phyloP scores from a whole-genome alignment of 2,888 invertebrate genomes.

The Pyralis farinalis region DNA sequence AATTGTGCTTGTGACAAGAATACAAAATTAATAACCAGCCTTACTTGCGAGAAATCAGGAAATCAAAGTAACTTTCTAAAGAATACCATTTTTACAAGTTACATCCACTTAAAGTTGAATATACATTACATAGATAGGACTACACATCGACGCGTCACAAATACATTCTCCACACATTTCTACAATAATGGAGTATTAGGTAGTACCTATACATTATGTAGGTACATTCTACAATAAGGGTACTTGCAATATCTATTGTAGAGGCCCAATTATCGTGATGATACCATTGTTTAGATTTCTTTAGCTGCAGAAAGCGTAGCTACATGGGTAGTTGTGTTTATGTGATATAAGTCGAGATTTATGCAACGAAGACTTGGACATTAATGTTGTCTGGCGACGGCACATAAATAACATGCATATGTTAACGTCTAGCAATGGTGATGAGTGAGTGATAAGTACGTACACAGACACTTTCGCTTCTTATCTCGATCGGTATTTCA shows the following conservation, averaged over 20 bases:
- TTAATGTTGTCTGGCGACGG: constrained; percentile 1
- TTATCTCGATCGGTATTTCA: not conserved
- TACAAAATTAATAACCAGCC: no score
- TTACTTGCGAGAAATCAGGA: no score
- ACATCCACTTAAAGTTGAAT: no score
- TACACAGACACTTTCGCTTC: constrained; percentile 11
- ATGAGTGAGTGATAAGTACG: constrained; percentile 17
- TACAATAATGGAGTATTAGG: constrained; percentile 2
- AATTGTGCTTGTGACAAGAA: no score
- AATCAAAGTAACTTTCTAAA: no score
- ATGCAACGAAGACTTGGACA: constrained; percentile 8
- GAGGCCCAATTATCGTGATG: constrained; percentile 10
- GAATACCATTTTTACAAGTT: no score
- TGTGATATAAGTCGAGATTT: constrained; percentile 9
- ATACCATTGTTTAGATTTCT: constrained; percentile 12
- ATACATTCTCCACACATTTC: constrained; percentile 5
- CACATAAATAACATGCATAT: constrained; percentile 4
- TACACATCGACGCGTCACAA: not conserved
- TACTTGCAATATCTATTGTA: not conserved
- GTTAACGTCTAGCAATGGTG: not conserved
- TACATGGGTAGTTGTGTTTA: not conserved
- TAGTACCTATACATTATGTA: no score
- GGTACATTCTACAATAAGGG: no score
- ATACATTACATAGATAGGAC: no score
- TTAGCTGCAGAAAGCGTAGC: constrained; percentile 9